Evolutionary conservation across 2,797 vertebrate genomes (phyloP).

Genomic region (Alcedo quadribrachys): DNA sequence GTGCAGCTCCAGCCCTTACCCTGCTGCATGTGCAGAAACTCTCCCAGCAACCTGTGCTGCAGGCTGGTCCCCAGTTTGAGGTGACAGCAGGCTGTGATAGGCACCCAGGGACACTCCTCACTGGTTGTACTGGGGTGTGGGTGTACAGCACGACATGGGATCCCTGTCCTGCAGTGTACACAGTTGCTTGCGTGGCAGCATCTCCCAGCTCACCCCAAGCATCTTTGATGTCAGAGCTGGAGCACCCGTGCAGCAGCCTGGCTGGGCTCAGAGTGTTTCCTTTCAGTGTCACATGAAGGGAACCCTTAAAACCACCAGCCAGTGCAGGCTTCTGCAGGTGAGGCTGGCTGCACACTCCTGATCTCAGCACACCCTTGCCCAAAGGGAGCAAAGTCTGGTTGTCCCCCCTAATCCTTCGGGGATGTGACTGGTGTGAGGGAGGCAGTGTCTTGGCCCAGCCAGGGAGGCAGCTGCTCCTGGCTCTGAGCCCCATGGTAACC

Average conservation of each 20-base stretch:
- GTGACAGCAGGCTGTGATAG: not conserved
- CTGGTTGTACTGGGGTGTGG: not conserved
- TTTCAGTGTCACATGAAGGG: not conserved
- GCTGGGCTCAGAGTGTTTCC: not conserved
- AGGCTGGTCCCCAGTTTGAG: accelerated
- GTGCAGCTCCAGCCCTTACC: not conserved
- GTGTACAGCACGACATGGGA: not conserved
- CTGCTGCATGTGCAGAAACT: accelerated
- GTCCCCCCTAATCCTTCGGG: not conserved
- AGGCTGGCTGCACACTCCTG: not conserved
- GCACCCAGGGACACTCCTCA: not conserved
- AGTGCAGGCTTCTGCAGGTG: not conserved
- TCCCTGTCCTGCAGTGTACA: accelerated
- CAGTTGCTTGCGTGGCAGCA: not conserved
- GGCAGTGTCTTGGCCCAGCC: not conserved
- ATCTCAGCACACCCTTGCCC: not conserved
- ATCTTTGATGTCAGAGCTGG: not conserved
- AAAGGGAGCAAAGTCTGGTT: not conserved
- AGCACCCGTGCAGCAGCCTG: not conserved
- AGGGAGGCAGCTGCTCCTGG: not conserved
- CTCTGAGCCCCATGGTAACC: not conserved
- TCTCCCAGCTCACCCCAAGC: not conserved
- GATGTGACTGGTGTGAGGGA: not conserved
- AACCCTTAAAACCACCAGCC: not conserved
- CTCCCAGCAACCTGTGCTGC: accelerated